Conservation (phyloP, 2,113 vertebrate genomes). For the Neogobius melanostomus region DNA sequence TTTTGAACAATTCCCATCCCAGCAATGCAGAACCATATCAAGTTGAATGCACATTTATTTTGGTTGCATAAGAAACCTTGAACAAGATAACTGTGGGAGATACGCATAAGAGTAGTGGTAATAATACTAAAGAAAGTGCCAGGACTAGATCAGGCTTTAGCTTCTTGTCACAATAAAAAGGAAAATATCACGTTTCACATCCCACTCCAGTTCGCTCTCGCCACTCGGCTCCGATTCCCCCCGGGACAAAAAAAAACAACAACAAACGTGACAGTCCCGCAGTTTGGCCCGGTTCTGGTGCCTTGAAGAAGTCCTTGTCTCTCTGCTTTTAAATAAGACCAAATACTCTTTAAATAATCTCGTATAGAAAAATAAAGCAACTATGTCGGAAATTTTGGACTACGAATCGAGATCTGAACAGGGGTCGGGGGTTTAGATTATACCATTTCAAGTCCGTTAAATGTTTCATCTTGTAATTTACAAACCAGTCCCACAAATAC, state of each 20-base stretch:
- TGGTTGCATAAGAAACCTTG: constrained; percentile 83
- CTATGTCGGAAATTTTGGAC: constrained; percentile 72
- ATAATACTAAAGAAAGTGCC: constrained; percentile 54
- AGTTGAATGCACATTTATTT: constrained; percentile 84
- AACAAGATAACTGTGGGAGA: constrained; percentile 77
- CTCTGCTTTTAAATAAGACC: constrained; percentile 72
- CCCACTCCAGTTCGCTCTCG: constrained; percentile 30
- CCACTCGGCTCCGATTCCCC: constrained; percentile 45
- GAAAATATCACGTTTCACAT: constrained; percentile 61
- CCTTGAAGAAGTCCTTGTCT: constrained; percentile 38
- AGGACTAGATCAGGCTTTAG: constrained; percentile 63
- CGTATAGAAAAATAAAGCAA: constrained; percentile 84
- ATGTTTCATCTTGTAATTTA: constrained; percentile 82
- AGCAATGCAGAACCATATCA: constrained; percentile 70
- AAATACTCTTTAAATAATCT: constrained; percentile 80
- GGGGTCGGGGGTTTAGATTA: constrained; percentile 33
- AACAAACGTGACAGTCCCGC: constrained; percentile 54
- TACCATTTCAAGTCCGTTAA: constrained; percentile 52
- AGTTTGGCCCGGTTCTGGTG: constrained; percentile 51
- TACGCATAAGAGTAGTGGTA: constrained; percentile 70
- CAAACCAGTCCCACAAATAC: constrained; percentile 99
- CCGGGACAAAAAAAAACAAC: constrained; percentile 24
- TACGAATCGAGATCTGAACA: constrained; percentile 73
- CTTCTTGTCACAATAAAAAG: constrained; percentile 59
- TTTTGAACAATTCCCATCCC: constrained; percentile 31